These are phyloP conservation scores for Lindbergichthys nudifrons DNA, from an alignment of 2,797 vertebrate species.

Conservation along the genomic window DNA sequence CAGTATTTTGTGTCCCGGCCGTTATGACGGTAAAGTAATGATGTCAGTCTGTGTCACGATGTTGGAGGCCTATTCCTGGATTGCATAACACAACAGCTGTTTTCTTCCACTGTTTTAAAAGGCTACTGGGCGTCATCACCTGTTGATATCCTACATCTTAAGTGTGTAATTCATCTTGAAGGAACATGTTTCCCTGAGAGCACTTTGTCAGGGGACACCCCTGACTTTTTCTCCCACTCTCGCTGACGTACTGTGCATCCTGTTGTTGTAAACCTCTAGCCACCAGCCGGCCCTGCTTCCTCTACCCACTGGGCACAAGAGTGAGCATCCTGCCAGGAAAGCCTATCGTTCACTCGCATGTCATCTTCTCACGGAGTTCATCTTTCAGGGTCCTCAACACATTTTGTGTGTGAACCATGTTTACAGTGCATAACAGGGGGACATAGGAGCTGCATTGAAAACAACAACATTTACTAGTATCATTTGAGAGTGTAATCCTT, in stretches of 20 bases:
- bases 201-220: conserved; percentile 29
- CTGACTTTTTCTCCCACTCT: conserved; percentile 60
- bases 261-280: conserved; percentile 77
- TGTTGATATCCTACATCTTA: conserved; percentile 43
- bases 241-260: conserved; percentile 75
- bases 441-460: conserved; percentile 4
- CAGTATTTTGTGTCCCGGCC: not conserved
- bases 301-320: conserved; percentile 70
- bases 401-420: conserved; percentile 14
- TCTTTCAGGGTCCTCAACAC: conserved; percentile 3
- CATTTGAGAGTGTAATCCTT: not conserved
- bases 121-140: conserved; percentile 26
- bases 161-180: conserved; percentile 47
- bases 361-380: conserved; percentile 60
- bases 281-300: conserved; percentile 62
- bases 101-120: conserved; percentile 18
- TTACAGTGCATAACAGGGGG: not conserved
- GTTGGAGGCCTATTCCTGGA: not conserved
- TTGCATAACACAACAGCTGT: conserved; percentile 12
- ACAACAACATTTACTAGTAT: conserved; percentile 3
- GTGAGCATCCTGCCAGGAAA: conserved; percentile 83
- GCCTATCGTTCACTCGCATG: conserved; percentile 60
- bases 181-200: conserved; percentile 41
- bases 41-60: conserved; percentile 27
- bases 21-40: conserved; percentile 15